Base-by-base conservation (phyloP, 1,140 invertebrate species). In the Matsumurasca onukii region DNA sequence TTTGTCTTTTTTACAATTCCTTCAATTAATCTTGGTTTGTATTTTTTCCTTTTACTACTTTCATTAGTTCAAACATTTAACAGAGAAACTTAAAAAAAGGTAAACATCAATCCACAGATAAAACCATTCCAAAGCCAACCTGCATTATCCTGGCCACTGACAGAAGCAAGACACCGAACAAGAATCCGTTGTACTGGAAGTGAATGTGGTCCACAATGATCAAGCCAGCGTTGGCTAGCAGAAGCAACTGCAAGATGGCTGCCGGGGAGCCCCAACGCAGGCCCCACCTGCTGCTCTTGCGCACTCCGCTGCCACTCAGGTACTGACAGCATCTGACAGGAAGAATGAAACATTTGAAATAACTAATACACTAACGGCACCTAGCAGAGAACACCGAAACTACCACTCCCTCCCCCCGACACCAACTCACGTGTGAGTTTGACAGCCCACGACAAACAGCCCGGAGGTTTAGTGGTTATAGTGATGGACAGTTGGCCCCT, bases 121-220 rank as follows among this genome's bases (percentile, higher is more conserved):
- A n/a, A n/a, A n/a, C n/a, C n/a, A n/a, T n/a, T n/a, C n/a, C n/a
- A n/a, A n/a, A n/a, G n/a, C n/a, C n/a, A n/a, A 79, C 86, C 78
- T 88, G 76, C 71, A 85, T 77, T 25, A 91, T 84, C 72, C 83
- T 81, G 20, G 83, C 82, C 34, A 98, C 88, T 22, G 97, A 97
- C 24, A 97, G 77, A n/a, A 99, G 78, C 49, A 99, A 78, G 69
- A 99, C 83, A 25, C 96, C 98, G 84, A 93, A 93, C 27, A 99
- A 82, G 76, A 99, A 91, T 61, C 97, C 97, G 88, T 99, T 99
- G 76, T 99, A 99, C 78, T 99, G 98, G 80, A 99, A 99, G 83
- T 99, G 98, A 76, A 99, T 94, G 78, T 99, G 97, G 81, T 99
- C 98, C 2, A 99, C 88, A 76, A 99, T 86, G 0, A 99, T 77